Evolutionary conservation across 2,113 vertebrate genomes (phyloP).

Genomic region (Pelodiscus sinensis): DNA sequence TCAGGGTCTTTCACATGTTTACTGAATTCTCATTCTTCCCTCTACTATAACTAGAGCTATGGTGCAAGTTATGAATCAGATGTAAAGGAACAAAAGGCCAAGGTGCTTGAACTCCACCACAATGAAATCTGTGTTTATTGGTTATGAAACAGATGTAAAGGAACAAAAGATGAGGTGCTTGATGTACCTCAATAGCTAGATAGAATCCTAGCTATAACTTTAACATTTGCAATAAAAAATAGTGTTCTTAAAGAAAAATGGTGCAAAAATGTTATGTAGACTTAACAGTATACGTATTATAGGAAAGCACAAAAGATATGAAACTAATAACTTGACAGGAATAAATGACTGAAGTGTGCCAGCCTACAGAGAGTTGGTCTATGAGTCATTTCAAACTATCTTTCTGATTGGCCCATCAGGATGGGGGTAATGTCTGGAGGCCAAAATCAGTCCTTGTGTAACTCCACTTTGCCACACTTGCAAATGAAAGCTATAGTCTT

Average conservation of each 20-base stretch:
- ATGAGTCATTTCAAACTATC: neutral
- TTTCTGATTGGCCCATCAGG: neutral
- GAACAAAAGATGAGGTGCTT: neutral
- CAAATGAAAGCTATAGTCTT: neutral
- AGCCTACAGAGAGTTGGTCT: neutral
- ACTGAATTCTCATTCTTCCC: neutral
- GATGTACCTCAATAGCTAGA: neutral
- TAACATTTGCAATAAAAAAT: neutral
- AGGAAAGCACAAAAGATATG: neutral
- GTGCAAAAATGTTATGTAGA: neutral
- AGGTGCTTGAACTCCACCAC: neutral
- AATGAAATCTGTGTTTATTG: neutral
- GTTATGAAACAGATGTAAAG: neutral
- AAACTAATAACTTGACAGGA: neutral
- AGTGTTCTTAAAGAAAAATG: neutral
- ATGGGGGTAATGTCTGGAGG: neutral
- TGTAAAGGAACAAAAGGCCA: neutral
- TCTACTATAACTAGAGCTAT: neutral
- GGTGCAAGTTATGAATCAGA: neutral
- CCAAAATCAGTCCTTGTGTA: neutral
- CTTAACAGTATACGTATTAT: neutral
- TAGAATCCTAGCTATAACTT: neutral
- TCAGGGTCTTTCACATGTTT: neutral
- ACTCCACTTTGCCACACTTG: neutral
- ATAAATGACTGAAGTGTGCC: neutral